Evolutionary conservation across 2,113 vertebrate genomes (phyloP), one percentile per base, ranked within the genome.

Genomic region (Silurus asotus): DNA sequence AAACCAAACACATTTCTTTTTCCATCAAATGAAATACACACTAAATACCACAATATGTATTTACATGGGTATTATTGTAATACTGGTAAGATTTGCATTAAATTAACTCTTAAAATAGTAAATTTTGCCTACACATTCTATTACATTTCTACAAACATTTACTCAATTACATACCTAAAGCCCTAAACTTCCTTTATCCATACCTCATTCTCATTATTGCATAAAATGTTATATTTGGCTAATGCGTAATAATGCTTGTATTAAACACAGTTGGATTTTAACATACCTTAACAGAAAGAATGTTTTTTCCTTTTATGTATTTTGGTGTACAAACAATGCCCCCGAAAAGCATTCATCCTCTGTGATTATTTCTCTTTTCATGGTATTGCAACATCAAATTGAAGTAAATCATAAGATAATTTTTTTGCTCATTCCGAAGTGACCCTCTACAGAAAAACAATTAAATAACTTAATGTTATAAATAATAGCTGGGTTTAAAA

Each of bases 141-240:
- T 56, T 69, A 70, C 5, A 58, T 55, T 56, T 56, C 65, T 23
- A 28, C 28, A 78, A 58, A 58, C 3, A 59, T 56, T 59, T 79
- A 58, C 8, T 17, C 8, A 79, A 45, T 59, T 17, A 20, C 0
- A 45, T 59, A 14, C 17, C 4, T 5, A 79, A 10, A 79, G 51
- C 67, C 28, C 58, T 69, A 56, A 48, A 69, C 55, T 58, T 78
- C 76, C 14, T 15, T 9, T 37, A 87, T 84, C 49, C 65, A 10
- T 75, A 64, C 56, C 64, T 69, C 15, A 86, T 58, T 76, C 64
- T 69, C 15, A 86, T 58, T 76, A 51, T 77, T 64, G 15, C 28
- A 65, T 10, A 58, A 81, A 48, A 28, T 87, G 77, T 49, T 89
- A 37, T 48, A 69, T 78, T 87, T 86, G 81, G 67, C 88, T 67